Evolutionary conservation across 2,797 vertebrate species (phyloP).

Genomic region (Sparidentex hasta): DNA sequence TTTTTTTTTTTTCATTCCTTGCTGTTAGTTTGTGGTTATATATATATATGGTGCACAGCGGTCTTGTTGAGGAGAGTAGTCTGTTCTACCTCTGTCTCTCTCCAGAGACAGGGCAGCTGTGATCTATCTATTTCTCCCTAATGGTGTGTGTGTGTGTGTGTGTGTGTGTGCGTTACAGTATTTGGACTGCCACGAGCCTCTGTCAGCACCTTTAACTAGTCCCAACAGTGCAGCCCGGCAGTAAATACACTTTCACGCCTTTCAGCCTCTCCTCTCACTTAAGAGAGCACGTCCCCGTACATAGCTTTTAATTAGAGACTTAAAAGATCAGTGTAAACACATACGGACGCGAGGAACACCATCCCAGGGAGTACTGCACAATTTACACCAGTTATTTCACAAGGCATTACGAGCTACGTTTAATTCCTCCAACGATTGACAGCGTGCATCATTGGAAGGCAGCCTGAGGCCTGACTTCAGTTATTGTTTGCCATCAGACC

Average conservation of each 20-base stretch:
- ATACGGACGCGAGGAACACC: constrained; percentile 13
- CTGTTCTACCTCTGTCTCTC: constrained; percentile 31
- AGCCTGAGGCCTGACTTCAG: neutral
- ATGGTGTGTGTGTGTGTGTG: constrained; percentile 31
- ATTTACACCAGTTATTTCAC: constrained; percentile 16
- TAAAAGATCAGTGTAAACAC: constrained; percentile 52
- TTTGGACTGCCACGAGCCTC: constrained; percentile 63
- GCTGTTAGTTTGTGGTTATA: constrained; percentile 22
- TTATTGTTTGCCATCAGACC: neutral
- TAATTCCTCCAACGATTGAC: constrained; percentile 4
- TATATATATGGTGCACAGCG: constrained; percentile 19
- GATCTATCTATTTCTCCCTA: constrained; percentile 59
- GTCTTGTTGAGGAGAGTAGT: constrained; percentile 23
- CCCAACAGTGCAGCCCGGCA: constrained; percentile 41
- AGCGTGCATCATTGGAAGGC: neutral
- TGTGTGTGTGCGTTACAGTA: constrained; percentile 44
- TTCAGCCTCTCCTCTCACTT: constrained; percentile 59
- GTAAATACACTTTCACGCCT: constrained; percentile 58
- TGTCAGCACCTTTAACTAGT: constrained; percentile 76
- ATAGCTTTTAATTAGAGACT: constrained; percentile 58
- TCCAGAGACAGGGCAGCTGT: constrained; percentile 66
- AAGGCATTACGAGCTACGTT: neutral
- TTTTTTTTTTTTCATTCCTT: neutral
- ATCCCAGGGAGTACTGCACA: constrained; percentile 2
- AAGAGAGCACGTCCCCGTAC: constrained; percentile 52